A percentile compares a stretch with the other conserved stretches of the same genome.
phyloP scores from a whole-genome alignment of 2,888 invertebrate genomes.

The Cepaea hortensis region DNA sequence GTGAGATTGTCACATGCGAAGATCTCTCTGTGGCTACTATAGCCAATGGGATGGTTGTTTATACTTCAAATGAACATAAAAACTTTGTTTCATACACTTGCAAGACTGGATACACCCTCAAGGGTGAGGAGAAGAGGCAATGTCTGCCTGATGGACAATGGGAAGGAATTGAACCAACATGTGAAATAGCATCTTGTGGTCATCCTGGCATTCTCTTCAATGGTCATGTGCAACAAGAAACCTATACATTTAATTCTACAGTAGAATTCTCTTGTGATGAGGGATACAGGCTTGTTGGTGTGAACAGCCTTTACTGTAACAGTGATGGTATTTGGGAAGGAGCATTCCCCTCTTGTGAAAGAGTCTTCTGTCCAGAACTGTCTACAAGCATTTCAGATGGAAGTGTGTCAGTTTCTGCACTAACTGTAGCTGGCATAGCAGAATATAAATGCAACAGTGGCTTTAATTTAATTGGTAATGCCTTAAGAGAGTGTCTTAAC shows the following conservation, averaged over 20 bases:
- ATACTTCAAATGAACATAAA: constrained; percentile 58
- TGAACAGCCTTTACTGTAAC: constrained; percentile 59
- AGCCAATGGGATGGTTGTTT: constrained; percentile 57
- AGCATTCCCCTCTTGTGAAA: constrained; percentile 65
- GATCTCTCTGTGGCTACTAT: constrained; percentile 55
- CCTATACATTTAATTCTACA: constrained; percentile 44
- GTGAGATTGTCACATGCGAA: constrained; percentile 60
- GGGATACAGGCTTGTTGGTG: constrained; percentile 59
- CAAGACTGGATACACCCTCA: constrained; percentile 63
- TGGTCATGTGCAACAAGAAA: constrained; percentile 45
- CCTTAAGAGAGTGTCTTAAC: constrained; percentile 82
- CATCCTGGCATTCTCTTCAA: constrained; percentile 42
- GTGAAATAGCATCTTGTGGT: constrained; percentile 62
- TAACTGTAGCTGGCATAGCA: constrained; percentile 52
- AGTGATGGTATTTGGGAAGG: constrained; percentile 69
- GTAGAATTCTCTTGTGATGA: constrained; percentile 47
- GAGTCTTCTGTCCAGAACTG: constrained; percentile 61
- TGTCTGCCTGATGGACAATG: constrained; percentile 74
- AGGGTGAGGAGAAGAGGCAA: constrained; percentile 80
- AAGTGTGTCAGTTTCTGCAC: constrained; percentile 49
- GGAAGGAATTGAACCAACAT: constrained; percentile 69
- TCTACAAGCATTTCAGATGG: constrained; percentile 59
- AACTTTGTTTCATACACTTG: constrained; percentile 69
- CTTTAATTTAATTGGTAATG: constrained; percentile 90
- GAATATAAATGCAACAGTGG: constrained; percentile 90